Percentiles rank a stretch among this genome's conserved stretches.
phyloP scores from a whole-genome alignment of 2,113 vertebrate species.

The Odocoileus virginianus region DNA sequence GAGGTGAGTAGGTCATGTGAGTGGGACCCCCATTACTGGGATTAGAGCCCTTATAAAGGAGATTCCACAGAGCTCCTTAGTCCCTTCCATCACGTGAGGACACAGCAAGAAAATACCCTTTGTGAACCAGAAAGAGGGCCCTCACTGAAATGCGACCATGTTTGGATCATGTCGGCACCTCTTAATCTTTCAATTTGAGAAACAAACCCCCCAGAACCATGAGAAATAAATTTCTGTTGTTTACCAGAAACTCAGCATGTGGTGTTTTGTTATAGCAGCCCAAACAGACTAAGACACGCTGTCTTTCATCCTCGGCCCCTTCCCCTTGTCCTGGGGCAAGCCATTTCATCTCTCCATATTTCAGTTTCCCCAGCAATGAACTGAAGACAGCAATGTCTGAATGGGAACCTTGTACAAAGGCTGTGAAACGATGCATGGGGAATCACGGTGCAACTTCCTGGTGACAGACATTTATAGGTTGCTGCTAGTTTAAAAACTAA shows the following conservation, averaged over 20 bases:
- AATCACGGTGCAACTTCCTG: fast-evolving
- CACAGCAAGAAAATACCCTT: neutral
- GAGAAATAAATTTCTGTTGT: neutral
- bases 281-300: neutral
- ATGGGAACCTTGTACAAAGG: neutral
- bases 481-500: neutral
- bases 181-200: neutral
- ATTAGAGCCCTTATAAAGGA: neutral
- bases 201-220: neutral
- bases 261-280: neutral
- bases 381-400: too few species aligned
- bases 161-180: neutral
- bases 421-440: fast-evolving
- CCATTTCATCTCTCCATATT: neutral
- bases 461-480: neutral
- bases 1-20: neutral
- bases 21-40: neutral
- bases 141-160: fast-evolving
- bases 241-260: neutral
- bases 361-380: neutral
- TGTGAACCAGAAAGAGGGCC: neutral
- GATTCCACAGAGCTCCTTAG: neutral
- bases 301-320: neutral
- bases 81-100: neutral
- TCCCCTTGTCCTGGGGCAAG: too few species aligned